Evolutionary conservation across 2,888 invertebrate species (phyloP), one percentile per base, ranked within the genome.

Genomic region (Ophion obscuratus): DNA sequence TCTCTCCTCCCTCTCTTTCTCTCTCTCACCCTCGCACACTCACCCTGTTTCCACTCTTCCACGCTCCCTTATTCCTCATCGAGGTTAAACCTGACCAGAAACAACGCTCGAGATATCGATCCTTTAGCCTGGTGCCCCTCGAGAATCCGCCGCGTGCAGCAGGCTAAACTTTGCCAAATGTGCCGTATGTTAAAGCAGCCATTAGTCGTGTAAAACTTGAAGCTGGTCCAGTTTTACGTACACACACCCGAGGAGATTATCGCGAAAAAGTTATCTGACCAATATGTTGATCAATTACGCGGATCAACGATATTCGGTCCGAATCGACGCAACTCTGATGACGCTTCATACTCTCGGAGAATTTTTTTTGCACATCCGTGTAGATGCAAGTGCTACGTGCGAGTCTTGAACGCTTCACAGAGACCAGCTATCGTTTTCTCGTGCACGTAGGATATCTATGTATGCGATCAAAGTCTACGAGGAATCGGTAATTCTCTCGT

Each of bases 91-190:
- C 87, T 75, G 82, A 90, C 88, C 89, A 90, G 89, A 91, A 90
- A 90, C 87, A 17, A 10, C 88, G 91, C 89, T 92, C 92, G 90
- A 93, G 92, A 91, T 92, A 93, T 93, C 90, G 93, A 93, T 92
- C 90, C 86, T 85, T 79, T 82, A 87, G 81, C 86, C 89, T 84
- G 78, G 77, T 44, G 77, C 64, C 17, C 70, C 11, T 53, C 40
- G 31, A 47, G 20, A 68, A 71, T 71, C 78, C 84, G 78, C 81
- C 75, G 44, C 68, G 36, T 47, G 47, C 53, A 17, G 31, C 61
- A n/a, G 27, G 44, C 57, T 44, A 27, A 47, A 59, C 59, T 70
- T 78, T 68, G 36, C 53, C 78, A 44, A 68, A 57, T 78, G 44
- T 24, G 24, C 24, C 1, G 24, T 9, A n/a, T 27, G 68, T 44